phyloP scores from a whole-genome alignment of 1,140 invertebrate genomes.

The Ceratina japonica region DNA sequence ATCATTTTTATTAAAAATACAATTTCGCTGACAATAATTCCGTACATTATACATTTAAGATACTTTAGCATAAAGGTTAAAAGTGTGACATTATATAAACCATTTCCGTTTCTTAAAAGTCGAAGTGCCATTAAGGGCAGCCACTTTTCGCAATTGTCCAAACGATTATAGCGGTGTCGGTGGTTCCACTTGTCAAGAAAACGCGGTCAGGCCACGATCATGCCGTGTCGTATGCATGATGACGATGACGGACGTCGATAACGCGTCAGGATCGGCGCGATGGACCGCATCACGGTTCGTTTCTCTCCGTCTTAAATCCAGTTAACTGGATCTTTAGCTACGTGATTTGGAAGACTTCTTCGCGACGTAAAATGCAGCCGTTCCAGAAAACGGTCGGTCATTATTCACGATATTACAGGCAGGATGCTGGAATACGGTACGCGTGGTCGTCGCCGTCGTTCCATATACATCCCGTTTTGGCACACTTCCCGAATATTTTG shows the following conservation, averaged over 20 bases:
- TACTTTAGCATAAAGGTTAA: too few relatives aligned
- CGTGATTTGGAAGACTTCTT: slow-evolving; percentile 45
- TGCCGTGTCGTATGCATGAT: background rate
- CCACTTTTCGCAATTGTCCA: background rate
- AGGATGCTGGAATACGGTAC: slow-evolving; percentile 27
- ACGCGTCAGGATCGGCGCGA: slow-evolving; percentile 19
- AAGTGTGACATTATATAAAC: too few relatives aligned
- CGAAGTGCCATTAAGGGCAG: too few relatives aligned
- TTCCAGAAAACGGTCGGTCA: slow-evolving; percentile 62
- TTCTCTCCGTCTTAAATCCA: slow-evolving; percentile 44
- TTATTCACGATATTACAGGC: slow-evolving; percentile 61
- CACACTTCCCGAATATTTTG: slow-evolving; percentile 38
- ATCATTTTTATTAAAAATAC: too few relatives aligned
- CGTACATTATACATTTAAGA: too few relatives aligned
- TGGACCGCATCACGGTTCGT: slow-evolving; percentile 14
- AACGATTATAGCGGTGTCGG: slow-evolving; percentile 1
- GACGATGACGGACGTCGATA: slow-evolving; percentile 35
- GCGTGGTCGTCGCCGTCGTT: slow-evolving; percentile 35
- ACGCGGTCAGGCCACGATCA: background rate
- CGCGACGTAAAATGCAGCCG: slow-evolving; percentile 7
- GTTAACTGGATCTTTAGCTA: slow-evolving; percentile 47
- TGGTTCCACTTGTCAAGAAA: slow-evolving; percentile 5
- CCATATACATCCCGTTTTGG: slow-evolving; percentile 20
- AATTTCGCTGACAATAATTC: too few relatives aligned
- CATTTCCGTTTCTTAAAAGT: background rate